Evolutionary conservation across 2,113 vertebrate species (phyloP), one percentile per base, ranked within the genome.

Genomic region (Takifugu bimaculatus): DNA sequence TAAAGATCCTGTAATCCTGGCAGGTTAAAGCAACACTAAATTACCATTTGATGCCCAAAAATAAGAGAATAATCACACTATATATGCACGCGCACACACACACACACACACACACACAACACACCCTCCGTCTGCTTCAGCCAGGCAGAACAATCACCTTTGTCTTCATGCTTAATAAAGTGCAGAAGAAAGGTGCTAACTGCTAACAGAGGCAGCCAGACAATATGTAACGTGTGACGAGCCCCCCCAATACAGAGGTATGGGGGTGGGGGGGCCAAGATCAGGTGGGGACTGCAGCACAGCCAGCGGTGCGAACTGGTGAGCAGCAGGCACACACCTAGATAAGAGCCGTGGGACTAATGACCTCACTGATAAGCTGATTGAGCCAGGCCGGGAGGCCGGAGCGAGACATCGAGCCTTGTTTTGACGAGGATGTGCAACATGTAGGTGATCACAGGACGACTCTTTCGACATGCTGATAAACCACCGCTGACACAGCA

Each of bases 291-390:
- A 32, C 29, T 13, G 0, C 13, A n/a, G 13, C 14, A 49, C 14
- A 20, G 20, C 14, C 51, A 54, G 13, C 12, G 13, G 27, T 5
- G 50, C 4, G 11, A 13, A 26, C 48, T 5, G 26, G 68, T 4
- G 10, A 54, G 78, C 70, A 66, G 67, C 69, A 28, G 60, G 45
- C 60, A 60, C 64, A 79, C 64, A 74, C 74, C 63, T 54, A 76
- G 80, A 86, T 79, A 85, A 62, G 66, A n/a, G 74, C 45, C 63
- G 60, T n/a, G 6, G 60, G 75, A 57, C 74, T 56, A 79, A 66
- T 83, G 79, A 82, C 85, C 81, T 85, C 78, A 72, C 64, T 67
- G 81, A 80, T 84, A 88, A 87, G 87, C 51, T 76, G 78, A 83
- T 76, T 77, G 78, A 77, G 67, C 42, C 51, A 20, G 75, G 28